Conservation (phyloP, 2,888 invertebrate genomes). For the Pyrrhosoma nymphula region DNA sequence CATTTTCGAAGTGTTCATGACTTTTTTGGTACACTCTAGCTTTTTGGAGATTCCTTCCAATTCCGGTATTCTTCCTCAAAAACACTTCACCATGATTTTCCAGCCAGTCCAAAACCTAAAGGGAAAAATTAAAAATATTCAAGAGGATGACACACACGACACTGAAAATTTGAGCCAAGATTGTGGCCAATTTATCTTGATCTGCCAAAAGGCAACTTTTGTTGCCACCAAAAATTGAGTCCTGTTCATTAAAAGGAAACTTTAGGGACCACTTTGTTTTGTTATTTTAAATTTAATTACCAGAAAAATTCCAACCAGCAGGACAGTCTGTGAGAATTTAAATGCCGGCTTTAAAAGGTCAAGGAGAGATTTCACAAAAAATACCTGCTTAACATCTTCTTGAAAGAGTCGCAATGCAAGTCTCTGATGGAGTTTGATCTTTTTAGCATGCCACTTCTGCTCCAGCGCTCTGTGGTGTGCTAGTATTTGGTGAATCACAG, state of each 20-base stretch:
- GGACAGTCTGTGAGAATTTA: too few species aligned
- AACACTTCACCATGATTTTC: conserved; percentile 99
- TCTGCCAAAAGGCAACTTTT: too few species aligned
- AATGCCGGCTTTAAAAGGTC: too few species aligned
- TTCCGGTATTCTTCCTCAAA: conserved; percentile 97
- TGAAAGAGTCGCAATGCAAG: conserved; percentile 95
- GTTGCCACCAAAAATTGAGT: too few species aligned
- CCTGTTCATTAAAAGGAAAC: too few species aligned
- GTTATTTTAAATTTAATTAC: too few species aligned
- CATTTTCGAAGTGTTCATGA: conserved; percentile 99
- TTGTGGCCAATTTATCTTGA: too few species aligned
- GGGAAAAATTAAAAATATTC: conserved; percentile 70
- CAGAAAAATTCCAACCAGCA: too few species aligned
- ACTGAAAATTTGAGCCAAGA: too few species aligned
- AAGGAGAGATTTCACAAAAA: conserved; percentile 29
- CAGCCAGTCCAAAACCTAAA: conserved; percentile 95
- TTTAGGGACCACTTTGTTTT: too few species aligned
- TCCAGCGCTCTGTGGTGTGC: conserved; percentile 96
- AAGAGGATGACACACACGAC: neutral
- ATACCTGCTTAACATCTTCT: conserved; percentile 97
- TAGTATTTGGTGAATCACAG: conserved; percentile 97
- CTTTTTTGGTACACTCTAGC: conserved; percentile 98
- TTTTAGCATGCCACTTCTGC: conserved; percentile 96
- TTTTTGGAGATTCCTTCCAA: conserved; percentile 96
- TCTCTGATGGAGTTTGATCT: conserved; percentile 96